Evolutionary conservation across 2,797 vertebrate species (phyloP).

Genomic region (Peromyscus nudipes): DNA sequence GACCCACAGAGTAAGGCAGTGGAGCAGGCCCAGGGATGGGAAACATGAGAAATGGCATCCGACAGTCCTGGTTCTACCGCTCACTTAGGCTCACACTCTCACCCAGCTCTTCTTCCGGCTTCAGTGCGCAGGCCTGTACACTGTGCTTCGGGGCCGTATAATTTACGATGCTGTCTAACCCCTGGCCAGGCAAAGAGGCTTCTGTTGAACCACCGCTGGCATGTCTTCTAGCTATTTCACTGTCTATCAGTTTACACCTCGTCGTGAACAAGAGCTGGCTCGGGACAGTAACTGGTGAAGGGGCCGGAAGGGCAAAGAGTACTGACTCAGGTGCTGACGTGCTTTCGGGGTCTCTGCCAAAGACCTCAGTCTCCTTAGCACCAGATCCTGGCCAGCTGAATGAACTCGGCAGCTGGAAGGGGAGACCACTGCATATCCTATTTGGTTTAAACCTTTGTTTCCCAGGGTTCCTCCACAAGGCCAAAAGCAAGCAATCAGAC

Average conservation of each 20-base stretch:
- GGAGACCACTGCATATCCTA: not conserved
- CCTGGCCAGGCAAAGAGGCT: not conserved
- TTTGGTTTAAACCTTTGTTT: not conserved
- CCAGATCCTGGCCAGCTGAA: not conserved
- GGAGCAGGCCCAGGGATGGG: not conserved
- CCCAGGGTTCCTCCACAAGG: not conserved
- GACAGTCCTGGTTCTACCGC: not conserved
- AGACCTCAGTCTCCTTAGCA: conserved; percentile 27
- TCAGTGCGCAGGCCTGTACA: not conserved
- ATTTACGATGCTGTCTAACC: accelerated
- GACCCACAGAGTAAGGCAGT: not conserved
- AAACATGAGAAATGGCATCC: accelerated
- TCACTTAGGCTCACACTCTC: not conserved
- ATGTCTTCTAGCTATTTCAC: not conserved
- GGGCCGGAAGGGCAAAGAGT: not conserved
- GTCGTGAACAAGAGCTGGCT: not conserved
- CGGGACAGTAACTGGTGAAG: not conserved
- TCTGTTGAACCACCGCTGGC: not conserved
- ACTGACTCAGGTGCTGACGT: not conserved
- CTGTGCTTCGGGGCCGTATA: accelerated
- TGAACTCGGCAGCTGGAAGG: not conserved
- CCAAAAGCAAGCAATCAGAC: not conserved
- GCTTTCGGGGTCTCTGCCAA: not conserved
- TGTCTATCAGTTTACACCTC: not conserved
- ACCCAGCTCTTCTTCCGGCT: not conserved